Evolutionary conservation across 2,888 invertebrate species (phyloP).

Genomic region (Arrhopalites spinosus): DNA sequence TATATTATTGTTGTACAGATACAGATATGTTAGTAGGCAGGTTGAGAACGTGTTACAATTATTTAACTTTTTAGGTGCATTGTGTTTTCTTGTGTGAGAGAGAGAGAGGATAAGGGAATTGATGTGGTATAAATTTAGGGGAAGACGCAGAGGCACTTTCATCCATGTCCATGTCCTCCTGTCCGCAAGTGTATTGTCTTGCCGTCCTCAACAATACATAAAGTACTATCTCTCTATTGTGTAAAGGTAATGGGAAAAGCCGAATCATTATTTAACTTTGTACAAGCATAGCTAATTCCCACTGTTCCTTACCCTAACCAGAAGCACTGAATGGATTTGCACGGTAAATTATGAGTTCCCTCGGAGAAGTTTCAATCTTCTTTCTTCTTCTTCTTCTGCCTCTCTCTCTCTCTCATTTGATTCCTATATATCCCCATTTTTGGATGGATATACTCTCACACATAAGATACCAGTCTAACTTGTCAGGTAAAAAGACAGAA

Average conservation of each 20-base stretch:
- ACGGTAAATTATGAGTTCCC: conserved; percentile 51
- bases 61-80: conserved; percentile 21
- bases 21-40: not conserved
- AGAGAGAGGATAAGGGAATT: not conserved
- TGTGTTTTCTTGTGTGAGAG: conserved; percentile 3
- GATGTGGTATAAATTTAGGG: not conserved
- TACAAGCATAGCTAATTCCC: conserved; percentile 55
- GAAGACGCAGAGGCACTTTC: conserved; percentile 7
- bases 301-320: conserved; percentile 48
- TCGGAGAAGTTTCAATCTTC: conserved; percentile 43
- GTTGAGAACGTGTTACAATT: conserved; percentile 29
- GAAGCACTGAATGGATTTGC: conserved; percentile 54
- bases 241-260: conserved; percentile 44
- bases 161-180: conserved; percentile 27
- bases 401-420: not conserved
- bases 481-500: no score
- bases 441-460: no score
- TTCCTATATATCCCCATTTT: not conserved
- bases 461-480: not conserved
- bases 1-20: not conserved
- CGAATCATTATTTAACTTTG: conserved; percentile 54
- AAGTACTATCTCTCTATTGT: conserved; percentile 38
- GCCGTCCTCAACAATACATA: conserved; percentile 20
- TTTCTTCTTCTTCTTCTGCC: not conserved
- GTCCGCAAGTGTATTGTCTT: conserved; percentile 39